phyloP scores from a whole-genome alignment of 1,140 invertebrate species.

The Portunus trituberculatus region DNA sequence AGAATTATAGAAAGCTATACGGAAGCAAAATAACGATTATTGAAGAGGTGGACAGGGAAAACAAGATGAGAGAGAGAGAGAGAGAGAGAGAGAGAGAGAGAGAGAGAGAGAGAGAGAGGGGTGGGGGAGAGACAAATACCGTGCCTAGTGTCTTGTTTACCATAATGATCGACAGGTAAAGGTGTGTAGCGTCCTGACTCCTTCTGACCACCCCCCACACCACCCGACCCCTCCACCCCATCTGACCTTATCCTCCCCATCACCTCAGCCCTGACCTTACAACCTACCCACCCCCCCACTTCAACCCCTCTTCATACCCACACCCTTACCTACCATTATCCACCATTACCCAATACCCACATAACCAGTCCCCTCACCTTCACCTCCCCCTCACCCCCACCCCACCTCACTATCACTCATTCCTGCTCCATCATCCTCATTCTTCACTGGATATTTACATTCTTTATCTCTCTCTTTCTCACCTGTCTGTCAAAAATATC shows the following conservation, averaged over 20 bases:
- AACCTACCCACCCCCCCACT: no score
- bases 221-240: no score
- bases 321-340: not conserved
- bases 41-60: not conserved
- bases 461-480: not conserved
- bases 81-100: not conserved
- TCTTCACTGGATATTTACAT: not conserved
- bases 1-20: no score
- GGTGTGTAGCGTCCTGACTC: not conserved
- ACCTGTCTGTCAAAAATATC: not conserved
- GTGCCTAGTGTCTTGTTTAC: not conserved
- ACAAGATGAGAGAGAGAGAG: not conserved
- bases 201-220: no score
- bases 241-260: no score
- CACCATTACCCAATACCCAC: no score
- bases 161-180: conserved; percentile 12
- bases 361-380: not conserved
- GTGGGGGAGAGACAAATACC: not conserved
- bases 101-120: not conserved
- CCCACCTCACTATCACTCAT: not conserved
- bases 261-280: no score
- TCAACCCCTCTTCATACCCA: not conserved
- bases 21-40: no score
- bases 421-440: not conserved
- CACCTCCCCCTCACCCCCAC: not conserved